phyloP scores from a whole-genome alignment of 2,797 vertebrate species.

The Hypotaenidia okinawae region DNA sequence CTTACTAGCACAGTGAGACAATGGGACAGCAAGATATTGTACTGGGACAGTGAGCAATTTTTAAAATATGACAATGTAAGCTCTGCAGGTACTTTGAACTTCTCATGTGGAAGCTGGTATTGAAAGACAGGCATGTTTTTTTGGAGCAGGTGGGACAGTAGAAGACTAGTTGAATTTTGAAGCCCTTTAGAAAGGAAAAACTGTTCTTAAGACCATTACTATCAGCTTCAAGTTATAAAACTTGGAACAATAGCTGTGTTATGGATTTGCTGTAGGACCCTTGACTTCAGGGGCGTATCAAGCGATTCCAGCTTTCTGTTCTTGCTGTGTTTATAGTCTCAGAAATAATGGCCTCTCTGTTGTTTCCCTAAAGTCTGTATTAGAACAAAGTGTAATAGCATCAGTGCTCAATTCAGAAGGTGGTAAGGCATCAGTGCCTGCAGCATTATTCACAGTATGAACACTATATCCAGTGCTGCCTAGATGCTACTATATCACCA shows the following conservation, averaged over 20 bases:
- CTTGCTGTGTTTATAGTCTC: constrained; percentile 23
- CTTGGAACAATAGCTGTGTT: background rate
- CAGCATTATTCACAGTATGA: constrained; percentile 42
- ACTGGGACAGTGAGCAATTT: background rate
- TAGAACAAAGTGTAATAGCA: constrained; percentile 63
- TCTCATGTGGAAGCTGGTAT: background rate
- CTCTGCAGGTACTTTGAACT: background rate
- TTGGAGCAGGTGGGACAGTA: background rate
- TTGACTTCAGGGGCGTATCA: background rate
- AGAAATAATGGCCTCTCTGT: constrained; percentile 23
- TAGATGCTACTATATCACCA: constrained; percentile 25
- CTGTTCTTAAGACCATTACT: background rate
- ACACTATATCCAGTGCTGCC: constrained; percentile 20
- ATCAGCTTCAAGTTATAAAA: background rate
- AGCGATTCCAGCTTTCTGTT: background rate
- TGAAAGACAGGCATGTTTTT: background rate
- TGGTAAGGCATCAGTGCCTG: constrained; percentile 42
- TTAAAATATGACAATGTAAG: constrained; percentile 21
- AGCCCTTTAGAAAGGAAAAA: background rate
- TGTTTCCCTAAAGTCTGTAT: constrained; percentile 52
- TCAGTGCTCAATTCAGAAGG: background rate
- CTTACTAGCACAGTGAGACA: background rate
- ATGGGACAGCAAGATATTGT: background rate
- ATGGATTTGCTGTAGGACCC: constrained; percentile 30
- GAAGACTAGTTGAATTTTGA: background rate